phyloP scores from a whole-genome alignment of 2,113 vertebrate genomes.

The Bambusicola thoracicus region DNA sequence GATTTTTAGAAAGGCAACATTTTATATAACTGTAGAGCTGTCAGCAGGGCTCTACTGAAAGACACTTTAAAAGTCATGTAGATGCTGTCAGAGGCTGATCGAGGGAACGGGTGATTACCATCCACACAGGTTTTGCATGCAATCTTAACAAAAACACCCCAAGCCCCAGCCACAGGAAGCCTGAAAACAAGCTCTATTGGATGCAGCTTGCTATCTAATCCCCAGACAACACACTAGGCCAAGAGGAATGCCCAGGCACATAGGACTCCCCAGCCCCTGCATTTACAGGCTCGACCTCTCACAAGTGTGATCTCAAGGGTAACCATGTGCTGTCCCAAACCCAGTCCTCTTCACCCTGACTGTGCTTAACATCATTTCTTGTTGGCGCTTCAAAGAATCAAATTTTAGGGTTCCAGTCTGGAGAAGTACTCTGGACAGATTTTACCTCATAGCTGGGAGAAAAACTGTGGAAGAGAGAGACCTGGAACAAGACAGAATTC shows the following conservation, averaged over 20 bases:
- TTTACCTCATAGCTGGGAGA: background rate
- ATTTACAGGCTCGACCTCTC: fast-evolving
- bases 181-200: background rate
- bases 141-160: background rate
- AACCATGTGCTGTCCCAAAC: background rate
- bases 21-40: constrained; percentile 28
- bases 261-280: background rate
- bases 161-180: constrained; percentile 6
- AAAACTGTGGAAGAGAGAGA: background rate
- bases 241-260: background rate
- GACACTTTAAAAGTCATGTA: constrained; percentile 17
- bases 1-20: constrained; percentile 35
- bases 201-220: background rate
- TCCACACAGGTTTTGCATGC: background rate
- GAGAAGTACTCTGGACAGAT: background rate
- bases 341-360: background rate
- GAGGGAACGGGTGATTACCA: background rate
- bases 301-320: background rate
- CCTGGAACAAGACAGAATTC: background rate
- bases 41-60: constrained; percentile 27
- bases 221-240: background rate
- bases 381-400: background rate
- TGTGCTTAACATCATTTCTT: background rate
- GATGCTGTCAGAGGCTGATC: background rate
- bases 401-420: background rate